Evolutionary conservation across 2,113 vertebrate genomes (phyloP), one percentile per base, ranked within the genome.

Genomic region (Atrichornis clamosus): DNA sequence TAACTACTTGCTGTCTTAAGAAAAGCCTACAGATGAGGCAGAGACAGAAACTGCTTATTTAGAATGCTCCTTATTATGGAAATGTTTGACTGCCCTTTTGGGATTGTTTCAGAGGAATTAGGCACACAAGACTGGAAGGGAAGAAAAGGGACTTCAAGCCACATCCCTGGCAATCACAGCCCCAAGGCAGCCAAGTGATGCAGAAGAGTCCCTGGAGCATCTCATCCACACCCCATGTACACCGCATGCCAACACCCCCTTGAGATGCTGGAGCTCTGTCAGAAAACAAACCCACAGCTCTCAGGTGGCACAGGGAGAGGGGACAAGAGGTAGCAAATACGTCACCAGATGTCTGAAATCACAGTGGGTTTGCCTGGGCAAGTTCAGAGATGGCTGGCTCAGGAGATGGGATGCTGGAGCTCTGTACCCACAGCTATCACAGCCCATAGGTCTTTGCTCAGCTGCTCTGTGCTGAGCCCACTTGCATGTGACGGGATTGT

Each of bases 101-200:
- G 86, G 77, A 78, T 82, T 94, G 78, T 84, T 94, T 95, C 92
- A 92, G 86, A 78, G 77, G 80, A 94, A 96, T 96, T 95, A 94
- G 58, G 90, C 82, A 94, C 85, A 94, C 75, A 73, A 95, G 92
- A 95, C 75, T 97, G 95, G 90, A 96, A 84, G 47, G 44, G 83
- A 92, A 95, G 56, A 97, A 97, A 95, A 95, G 89, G 44, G n/a
- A 91, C 89, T 93, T 68, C 76, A 63, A 87, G 64, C 86, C 35
- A 92, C 47, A 55, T 78, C 60, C 35, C 35, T 0, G 0, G 76
- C 76, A 96, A 86, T 33, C 3, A 0, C 68, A 91, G 77, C 49
- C 70, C 49, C 64, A 52, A 60, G 95, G 69, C 44, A 87, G 56
- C 27, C 60, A 21, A 2, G 0, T 78, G 76, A 89, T 63, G 41